Evolutionary conservation across 2,113 vertebrate species (phyloP).

Genomic region (Lampris megalopsis): DNA sequence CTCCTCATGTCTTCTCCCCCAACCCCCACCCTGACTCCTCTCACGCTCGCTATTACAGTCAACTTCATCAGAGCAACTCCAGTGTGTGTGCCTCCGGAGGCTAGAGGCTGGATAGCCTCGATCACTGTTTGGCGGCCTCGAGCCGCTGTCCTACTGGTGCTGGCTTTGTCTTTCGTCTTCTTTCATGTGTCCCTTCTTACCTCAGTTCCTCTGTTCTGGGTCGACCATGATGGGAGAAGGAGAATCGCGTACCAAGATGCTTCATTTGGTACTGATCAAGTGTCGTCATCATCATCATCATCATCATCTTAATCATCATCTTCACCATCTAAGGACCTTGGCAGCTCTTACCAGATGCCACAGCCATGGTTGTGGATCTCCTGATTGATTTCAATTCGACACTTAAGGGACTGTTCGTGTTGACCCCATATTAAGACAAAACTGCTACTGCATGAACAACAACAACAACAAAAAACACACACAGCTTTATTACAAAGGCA

Average conservation of each 20-base stretch:
- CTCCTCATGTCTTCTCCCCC: conserved; percentile 63
- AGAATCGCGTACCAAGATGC: conserved; percentile 23
- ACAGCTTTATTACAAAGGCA: conserved; percentile 19
- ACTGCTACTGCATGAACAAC: background rate
- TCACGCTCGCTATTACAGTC: conserved; percentile 66
- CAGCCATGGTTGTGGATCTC: conserved; percentile 17
- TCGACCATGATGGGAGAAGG: background rate
- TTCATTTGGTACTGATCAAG: conserved; percentile 28
- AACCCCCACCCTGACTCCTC: conserved; percentile 71
- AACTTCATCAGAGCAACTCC: conserved; percentile 74
- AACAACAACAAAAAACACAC: background rate
- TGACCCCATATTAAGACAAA: conserved; percentile 1
- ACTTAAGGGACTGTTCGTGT: background rate
- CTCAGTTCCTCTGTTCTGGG: background rate
- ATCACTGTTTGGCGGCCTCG: conserved; percentile 44
- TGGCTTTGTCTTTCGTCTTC: conserved; percentile 27
- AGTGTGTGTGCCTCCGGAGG: conserved; percentile 47
- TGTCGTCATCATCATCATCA: conserved; percentile 24
- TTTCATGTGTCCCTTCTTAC: conserved; percentile 9
- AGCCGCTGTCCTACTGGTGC: conserved; percentile 10
- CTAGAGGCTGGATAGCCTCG: conserved; percentile 38
- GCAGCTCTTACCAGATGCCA: conserved; percentile 30
- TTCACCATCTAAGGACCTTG: conserved; percentile 1
- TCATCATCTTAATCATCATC: background rate
- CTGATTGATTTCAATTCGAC: conserved; percentile 3